Evolutionary conservation across 2,888 invertebrate genomes (phyloP), one percentile per base, ranked within the genome.

Genomic region (Eurois occulta): DNA sequence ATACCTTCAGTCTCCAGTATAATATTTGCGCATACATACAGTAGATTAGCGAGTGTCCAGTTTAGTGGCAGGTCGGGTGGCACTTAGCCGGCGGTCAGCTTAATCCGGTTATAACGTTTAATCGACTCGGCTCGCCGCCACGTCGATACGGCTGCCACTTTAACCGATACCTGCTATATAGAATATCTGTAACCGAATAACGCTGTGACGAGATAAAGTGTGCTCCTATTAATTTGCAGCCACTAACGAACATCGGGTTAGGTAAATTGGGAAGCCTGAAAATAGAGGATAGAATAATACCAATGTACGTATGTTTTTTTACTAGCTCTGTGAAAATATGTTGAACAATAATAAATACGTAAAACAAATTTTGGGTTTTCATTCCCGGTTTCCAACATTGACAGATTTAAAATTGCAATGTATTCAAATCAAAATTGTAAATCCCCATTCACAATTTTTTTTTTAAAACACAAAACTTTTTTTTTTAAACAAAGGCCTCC

Each of bases 61-160:
- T 93, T 88, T 91, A 90, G 88, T 90, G 90, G 87, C 91, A 85
- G 81, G 90, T 89, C 86, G 88, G 89, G 87, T 90, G 91, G 90
- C 95, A 94, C 95, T 95, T 94, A 94, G 90, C 93, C 92, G 92
- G 90, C 93, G 94, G 95, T 93, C 95, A 94, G 88, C 88, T 88
- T 95, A 96, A 96, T 95, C 94, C 92, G 89, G 93, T 96, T 95
- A 95, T 90, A 87, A 84, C 92, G 92, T 93, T 94, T 95, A 95
- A 95, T 96, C 95, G 94, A 95, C 92, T 92, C 90, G 89, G 91
- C 92, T 81, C 75, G 91, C 90, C 87, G 90, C 91, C 89, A 91
- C 92, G 91, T 92, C 93, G 91, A 93, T 92, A 91, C 85, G 87
- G 88, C 90, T 89, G 85, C 87, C 86, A 85, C 87, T 88, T 81